These are phyloP conservation scores for Phalacrocorax pelagicus DNA, from an alignment of 2,113 vertebrate genomes.

Conservation along the genomic window DNA sequence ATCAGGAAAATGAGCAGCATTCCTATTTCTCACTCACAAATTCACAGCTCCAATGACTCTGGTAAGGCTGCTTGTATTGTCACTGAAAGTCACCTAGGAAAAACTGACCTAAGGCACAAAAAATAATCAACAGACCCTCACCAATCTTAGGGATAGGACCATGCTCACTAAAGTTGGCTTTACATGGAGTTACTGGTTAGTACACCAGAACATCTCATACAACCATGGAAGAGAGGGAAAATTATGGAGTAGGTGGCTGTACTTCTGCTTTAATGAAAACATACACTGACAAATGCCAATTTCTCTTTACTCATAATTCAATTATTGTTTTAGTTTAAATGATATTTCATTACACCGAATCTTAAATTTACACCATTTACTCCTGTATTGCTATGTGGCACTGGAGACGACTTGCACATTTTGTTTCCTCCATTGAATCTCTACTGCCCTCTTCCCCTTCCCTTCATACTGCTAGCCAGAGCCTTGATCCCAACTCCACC, in stretches of 20 bases:
- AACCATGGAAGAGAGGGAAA: not conserved
- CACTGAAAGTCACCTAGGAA: not conserved
- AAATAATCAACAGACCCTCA: not conserved
- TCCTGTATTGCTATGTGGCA: not conserved
- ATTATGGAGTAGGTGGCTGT: not conserved
- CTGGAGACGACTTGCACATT: not conserved
- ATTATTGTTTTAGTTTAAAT: not conserved
- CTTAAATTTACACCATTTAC: not conserved
- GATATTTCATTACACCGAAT: not conserved
- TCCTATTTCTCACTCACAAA: not conserved
- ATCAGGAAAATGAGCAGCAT: not conserved
- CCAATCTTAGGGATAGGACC: rapidly evolving
- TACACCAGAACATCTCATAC: not conserved
- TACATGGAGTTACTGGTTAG: not conserved
- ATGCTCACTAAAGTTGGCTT: not conserved
- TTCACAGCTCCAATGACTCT: not conserved
- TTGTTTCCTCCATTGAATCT: not conserved
- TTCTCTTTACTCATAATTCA: not conserved
- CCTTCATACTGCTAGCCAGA: not conserved
- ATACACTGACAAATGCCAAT: not conserved
- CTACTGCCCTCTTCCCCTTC: not conserved
- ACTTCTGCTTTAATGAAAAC: not conserved
- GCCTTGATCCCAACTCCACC: not conserved
- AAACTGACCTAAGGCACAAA: not conserved
- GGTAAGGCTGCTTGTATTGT: not conserved